Percentiles rank a stretch among this genome's conserved stretches.
Conservation (phyloP, 64 coral and sea anemone genomes). For the Stylophora pistillata region DNA sequence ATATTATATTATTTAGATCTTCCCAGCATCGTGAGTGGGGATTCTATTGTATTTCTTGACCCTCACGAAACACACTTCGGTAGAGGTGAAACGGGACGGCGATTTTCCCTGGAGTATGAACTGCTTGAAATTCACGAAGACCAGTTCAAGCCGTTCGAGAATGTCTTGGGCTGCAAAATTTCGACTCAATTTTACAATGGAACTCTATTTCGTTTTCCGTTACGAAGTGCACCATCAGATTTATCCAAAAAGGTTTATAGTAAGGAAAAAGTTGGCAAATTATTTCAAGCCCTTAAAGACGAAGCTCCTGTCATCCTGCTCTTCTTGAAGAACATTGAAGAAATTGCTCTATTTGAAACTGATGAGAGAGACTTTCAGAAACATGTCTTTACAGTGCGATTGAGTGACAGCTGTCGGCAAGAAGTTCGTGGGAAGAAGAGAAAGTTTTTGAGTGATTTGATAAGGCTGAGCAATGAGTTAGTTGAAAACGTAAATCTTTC, state of each 20-base stretch:
- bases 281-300: constrained; percentile 66
- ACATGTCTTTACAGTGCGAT: constrained; percentile 61
- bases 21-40: constrained; percentile 84
- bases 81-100: constrained; percentile 67
- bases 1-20: constrained; percentile 53
- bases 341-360: constrained; percentile 75
- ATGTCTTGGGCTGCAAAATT: constrained; percentile 69
- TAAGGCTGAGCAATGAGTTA: constrained; percentile 1
- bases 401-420: constrained; percentile 54
- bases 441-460: constrained; percentile 40
- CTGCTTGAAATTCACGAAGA: constrained; percentile 38
- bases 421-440: constrained; percentile 49
- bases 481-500: constrained; percentile 27
- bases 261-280: constrained; percentile 57
- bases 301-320: constrained; percentile 81
- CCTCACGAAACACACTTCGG: constrained; percentile 85
- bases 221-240: constrained; percentile 56
- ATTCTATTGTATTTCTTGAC: constrained; percentile 75
- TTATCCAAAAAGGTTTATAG: constrained; percentile 74
- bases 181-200: constrained; percentile 53
- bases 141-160: constrained; percentile 80
- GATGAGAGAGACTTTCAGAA: constrained; percentile 22
- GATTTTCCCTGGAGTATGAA: constrained; percentile 64
- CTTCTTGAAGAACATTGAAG: constrained; percentile 84
- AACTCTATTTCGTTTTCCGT: constrained; percentile 83